These are phyloP conservation scores for Leptopilina drosophilae DNA, from an alignment of 2,888 invertebrate genomes.

Conservation along the genomic window DNA sequence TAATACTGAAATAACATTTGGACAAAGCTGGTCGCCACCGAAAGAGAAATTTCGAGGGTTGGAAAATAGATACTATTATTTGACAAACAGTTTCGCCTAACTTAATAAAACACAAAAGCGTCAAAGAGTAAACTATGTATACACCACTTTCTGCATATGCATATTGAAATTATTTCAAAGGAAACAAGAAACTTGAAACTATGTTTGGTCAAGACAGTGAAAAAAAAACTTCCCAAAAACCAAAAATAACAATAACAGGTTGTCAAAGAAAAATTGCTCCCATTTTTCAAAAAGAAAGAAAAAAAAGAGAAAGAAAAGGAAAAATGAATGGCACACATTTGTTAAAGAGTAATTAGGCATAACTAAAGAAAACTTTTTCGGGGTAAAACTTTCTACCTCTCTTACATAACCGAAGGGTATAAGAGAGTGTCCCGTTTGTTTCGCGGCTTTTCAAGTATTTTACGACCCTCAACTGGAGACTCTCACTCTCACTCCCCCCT, in stretches of 20 bases:
- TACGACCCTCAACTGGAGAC: conserved; percentile 42
- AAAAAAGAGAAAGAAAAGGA: too few species aligned
- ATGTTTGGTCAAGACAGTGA: too few species aligned
- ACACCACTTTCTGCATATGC: neutral
- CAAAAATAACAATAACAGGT: too few species aligned
- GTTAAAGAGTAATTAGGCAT: neutral
- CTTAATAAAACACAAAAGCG: conserved; percentile 14
- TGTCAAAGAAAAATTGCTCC: neutral
- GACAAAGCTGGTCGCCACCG: neutral
- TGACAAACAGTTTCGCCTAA: conserved; percentile 8
- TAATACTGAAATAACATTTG: conserved; percentile 27
- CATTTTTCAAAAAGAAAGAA: too few species aligned
- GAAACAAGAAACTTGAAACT: neutral
- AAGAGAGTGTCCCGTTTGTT: conserved; percentile 31
- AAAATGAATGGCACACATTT: too few species aligned
- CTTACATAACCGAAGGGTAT: conserved; percentile 31
- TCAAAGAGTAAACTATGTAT: neutral
- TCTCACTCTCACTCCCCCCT: conserved; percentile 13
- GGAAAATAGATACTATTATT: conserved; percentile 11
- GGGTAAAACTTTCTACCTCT: too few species aligned
- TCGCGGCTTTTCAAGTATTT: conserved; percentile 51
- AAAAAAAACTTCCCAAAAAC: too few species aligned
- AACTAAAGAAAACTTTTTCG: neutral
- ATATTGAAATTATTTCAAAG: neutral
- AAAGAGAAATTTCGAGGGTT: neutral